These are phyloP conservation scores for Halyomorpha halys DNA, from an alignment of 1,140 invertebrate genomes.

Conservation along the genomic window DNA sequence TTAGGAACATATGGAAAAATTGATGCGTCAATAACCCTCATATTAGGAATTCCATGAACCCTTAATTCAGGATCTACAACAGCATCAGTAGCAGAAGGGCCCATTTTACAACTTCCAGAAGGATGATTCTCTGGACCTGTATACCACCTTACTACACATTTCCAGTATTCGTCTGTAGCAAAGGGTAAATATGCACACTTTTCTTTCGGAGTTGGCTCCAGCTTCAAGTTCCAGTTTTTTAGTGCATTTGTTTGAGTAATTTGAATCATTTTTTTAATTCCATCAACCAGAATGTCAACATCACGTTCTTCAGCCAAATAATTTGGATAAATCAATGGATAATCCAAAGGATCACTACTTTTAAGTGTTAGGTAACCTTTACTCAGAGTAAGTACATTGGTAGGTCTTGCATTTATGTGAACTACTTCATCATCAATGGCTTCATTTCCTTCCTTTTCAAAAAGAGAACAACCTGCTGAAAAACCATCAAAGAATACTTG, in stretches of 20 bases:
- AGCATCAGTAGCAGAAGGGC: slow-evolving; percentile 35
- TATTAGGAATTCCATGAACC: slow-evolving; percentile 35
- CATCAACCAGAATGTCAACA: slow-evolving; percentile 39
- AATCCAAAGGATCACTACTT: slow-evolving; percentile 40
- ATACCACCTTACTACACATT: slow-evolving; percentile 36
- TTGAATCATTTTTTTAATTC: slow-evolving; percentile 37
- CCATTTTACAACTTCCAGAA: slow-evolving; percentile 52
- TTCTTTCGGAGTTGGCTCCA: slow-evolving; percentile 20
- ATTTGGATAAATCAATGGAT: slow-evolving; percentile 49
- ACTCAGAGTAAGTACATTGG: slow-evolving; percentile 36
- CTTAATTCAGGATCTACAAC: slow-evolving; percentile 36
- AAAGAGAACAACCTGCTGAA: slow-evolving; percentile 45
- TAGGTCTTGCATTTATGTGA: slow-evolving; percentile 27
- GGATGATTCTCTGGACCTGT: slow-evolving; percentile 47
- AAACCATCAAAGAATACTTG: slow-evolving; percentile 60
- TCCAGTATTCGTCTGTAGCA: slow-evolving; percentile 43
- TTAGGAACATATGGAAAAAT: slow-evolving; percentile 46
- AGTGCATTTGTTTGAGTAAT: slow-evolving; percentile 34
- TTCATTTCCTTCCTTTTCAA: slow-evolving; percentile 31
- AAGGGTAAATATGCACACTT: slow-evolving; percentile 35
- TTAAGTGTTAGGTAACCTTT: slow-evolving; percentile 38
- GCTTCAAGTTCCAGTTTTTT: slow-evolving; percentile 31
- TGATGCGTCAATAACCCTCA: slow-evolving; percentile 37
- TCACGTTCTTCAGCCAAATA: slow-evolving; percentile 41
- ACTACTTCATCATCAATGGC: slow-evolving; percentile 11